These are phyloP conservation scores for Neosilurus hyrtlii DNA, from an alignment of 2,797 vertebrate genomes.

Conservation along the genomic window DNA sequence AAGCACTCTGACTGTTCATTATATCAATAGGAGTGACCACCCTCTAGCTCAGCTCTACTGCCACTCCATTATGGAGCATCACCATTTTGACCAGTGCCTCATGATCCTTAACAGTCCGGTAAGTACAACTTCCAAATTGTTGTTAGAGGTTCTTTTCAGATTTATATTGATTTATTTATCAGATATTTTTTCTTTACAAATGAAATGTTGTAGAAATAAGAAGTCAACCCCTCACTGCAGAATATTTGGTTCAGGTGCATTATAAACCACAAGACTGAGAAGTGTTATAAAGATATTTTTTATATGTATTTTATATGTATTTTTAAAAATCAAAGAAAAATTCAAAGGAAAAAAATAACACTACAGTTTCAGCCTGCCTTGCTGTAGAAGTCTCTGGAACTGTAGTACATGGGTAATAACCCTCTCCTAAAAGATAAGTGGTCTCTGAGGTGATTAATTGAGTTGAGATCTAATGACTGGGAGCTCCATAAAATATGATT, in stretches of 20 bases:
- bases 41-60: constrained; percentile 95
- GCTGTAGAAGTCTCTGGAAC: neutral
- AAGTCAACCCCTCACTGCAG: neutral
- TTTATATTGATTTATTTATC: no score
- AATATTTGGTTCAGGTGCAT: neutral
- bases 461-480: neutral
- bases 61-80: constrained; percentile 97
- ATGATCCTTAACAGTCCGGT: constrained; percentile 98
- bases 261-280: neutral
- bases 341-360: neutral
- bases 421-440: neutral
- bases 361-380: neutral
- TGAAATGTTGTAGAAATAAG: neutral
- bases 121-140: constrained; percentile 58
- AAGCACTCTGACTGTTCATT: constrained; percentile 1
- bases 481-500: neutral
- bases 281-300: neutral
- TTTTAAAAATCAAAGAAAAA: neutral
- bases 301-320: neutral
- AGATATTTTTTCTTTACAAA: neutral
- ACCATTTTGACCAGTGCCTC: constrained; percentile 97
- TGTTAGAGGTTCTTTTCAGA: neutral
- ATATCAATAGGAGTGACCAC: constrained; percentile 84
- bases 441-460: no score
- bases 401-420: neutral